A percentile compares a stretch with the other conserved stretches of the same genome.
phyloP scores from a whole-genome alignment of 35 echinoderm and acorn worm genomes.

The Apostichopus parvimensis region DNA sequence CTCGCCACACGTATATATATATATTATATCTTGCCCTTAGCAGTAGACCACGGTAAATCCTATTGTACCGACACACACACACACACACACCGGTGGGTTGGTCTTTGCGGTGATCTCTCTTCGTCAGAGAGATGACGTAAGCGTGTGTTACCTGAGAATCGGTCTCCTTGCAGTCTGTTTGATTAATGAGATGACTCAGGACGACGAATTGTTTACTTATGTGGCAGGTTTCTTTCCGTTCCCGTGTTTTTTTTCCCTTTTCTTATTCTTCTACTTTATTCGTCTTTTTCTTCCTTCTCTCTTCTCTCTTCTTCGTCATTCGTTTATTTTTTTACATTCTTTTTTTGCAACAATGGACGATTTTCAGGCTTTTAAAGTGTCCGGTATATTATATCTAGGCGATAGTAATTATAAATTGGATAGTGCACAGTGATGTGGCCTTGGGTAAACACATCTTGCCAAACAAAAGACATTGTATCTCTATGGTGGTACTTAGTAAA shows the following conservation, averaged over 20 bases:
- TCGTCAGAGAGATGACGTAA: not conserved
- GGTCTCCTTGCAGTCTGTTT: constrained; percentile 1
- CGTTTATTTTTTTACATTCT: not conserved
- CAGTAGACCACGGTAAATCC: not conserved
- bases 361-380: not conserved
- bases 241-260: too few relatives aligned
- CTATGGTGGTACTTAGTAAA: not conserved
- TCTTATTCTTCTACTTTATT: not conserved
- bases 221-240: not conserved
- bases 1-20: too few relatives aligned
- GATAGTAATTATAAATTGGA: constrained; percentile 4
- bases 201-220: constrained; percentile 12
- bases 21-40: too few relatives aligned
- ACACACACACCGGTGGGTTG: not conserved
- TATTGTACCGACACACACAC: not conserved
- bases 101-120: not conserved
- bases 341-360: constrained; percentile 4
- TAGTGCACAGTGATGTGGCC: not conserved
- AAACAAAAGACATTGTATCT: not conserved
- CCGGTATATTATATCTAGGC: not conserved
- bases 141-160: constrained; percentile 7
- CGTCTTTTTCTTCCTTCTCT: not conserved
- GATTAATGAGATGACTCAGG: constrained; percentile 47
- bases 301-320: not conserved
- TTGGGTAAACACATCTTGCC: not conserved